These are phyloP conservation scores for Eumaeus atala DNA, from an alignment of 1,140 invertebrate species.

Conservation along the genomic window DNA sequence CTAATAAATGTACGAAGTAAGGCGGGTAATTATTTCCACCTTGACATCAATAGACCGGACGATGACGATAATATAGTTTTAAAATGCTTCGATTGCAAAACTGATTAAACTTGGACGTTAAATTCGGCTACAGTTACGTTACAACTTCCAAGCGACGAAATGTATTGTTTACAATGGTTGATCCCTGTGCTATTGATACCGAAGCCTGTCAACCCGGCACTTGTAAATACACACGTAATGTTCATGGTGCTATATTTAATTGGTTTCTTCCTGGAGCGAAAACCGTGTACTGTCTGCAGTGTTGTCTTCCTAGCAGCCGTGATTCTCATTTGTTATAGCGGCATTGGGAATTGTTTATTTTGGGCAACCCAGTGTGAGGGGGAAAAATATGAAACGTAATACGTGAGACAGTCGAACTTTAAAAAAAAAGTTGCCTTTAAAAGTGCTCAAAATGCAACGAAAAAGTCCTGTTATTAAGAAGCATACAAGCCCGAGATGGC, in stretches of 20 bases:
- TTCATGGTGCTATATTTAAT: conserved; percentile 95
- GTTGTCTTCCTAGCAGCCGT: conserved; percentile 94
- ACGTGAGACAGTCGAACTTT: conserved; percentile 17
- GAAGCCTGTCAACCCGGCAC: conserved; percentile 95
- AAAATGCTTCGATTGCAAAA: conserved; percentile 52
- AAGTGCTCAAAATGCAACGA: conserved; percentile 51
- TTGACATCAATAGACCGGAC: conserved; percentile 35
- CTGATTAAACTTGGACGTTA: conserved; percentile 20
- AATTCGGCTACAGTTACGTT: conserved; percentile 3
- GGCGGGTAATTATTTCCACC: conserved; percentile 12
- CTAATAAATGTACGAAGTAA: conserved; percentile 9
- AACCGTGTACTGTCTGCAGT: conserved; percentile 97
- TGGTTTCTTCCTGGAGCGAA: conserved; percentile 94
- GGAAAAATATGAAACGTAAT: conserved; percentile 82
- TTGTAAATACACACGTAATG: conserved; percentile 96
- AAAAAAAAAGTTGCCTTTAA: conserved; percentile 29
- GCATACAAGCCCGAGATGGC: not conserved
- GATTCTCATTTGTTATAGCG: conserved; percentile 96
- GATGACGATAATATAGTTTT: conserved; percentile 42
- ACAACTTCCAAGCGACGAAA: conserved; percentile 70
- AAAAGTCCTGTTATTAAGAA: conserved; percentile 31
- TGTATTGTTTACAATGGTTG: conserved; percentile 99
- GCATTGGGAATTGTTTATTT: conserved; percentile 94
- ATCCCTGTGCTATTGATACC: conserved; percentile 97
- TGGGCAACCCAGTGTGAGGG: conserved; percentile 88